Evolutionary conservation across 2,888 invertebrate species (phyloP), one percentile per base, ranked within the genome.

Genomic region (Microdon myrmicae): DNA sequence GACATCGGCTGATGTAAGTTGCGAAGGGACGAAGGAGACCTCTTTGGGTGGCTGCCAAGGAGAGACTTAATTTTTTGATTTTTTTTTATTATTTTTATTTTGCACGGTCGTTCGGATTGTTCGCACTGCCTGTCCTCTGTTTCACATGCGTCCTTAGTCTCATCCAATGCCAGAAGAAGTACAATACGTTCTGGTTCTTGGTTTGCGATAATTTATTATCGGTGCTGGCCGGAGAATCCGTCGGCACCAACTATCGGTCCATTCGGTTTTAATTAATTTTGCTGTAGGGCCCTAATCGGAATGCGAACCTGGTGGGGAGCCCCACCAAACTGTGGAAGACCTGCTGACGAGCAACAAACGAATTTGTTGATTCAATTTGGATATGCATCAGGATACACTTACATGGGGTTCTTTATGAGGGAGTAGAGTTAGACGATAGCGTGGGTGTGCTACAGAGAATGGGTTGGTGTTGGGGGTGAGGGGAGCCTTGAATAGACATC

Each of bases 191-290:
- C 22, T 45, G 12, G 20, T 19, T 39, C 34, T 35, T 26, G 39
- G 39, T 41, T 45, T 55, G 39, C 41, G 41, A 41, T 47, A 55
- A 55, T 55, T 55, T 55, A 55, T 55, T 55, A 41, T 39, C 47
- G 47, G 39, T 55, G 29, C 47, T 55, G 38, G 38, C 47, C 55
- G 13, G 47, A 47, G 55, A 55, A 47, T 28, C 47, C 55, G 41
- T 47, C 47, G 55, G 47, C 47, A 47, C 41, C 22, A 47, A 55
- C 55, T 55, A 55, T 55, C 55, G 45, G 39, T 47, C 39, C 47
- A 47, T 55, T 55, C 55, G 45, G 39, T 41, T 55, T 55, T 55
- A 55, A 55, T 55, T 55, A 55, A 55, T 55, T 55, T 55, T 47
- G 45, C 47, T 55, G 45, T 55, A 47, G 47, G 39, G 34, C 47